phyloP scores from a whole-genome alignment of 2,888 invertebrate genomes.

The Cryptocheilus praepositus region DNA sequence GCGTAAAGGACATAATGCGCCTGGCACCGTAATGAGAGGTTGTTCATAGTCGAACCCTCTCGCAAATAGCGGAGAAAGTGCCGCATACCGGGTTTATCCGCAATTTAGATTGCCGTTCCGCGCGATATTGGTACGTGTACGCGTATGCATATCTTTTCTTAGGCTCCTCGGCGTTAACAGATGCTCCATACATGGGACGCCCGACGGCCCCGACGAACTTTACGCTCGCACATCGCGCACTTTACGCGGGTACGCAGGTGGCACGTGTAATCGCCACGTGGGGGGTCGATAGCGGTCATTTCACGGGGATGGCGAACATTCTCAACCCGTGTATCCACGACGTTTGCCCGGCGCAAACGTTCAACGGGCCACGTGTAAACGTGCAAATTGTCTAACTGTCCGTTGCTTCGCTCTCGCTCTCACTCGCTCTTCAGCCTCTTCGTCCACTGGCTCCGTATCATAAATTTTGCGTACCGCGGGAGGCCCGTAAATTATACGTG shows the following conservation, averaged over 20 bases:
- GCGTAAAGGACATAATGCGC: too few relatives aligned
- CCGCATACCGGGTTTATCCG: too few relatives aligned
- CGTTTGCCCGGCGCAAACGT: slow-evolving; percentile 42
- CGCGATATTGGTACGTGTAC: too few relatives aligned
- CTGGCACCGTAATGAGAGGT: too few relatives aligned
- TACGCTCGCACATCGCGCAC: slow-evolving; percentile 10
- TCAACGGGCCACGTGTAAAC: slow-evolving; percentile 25
- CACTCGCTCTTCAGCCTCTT: too few relatives aligned
- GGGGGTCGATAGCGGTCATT: slow-evolving; percentile 15
- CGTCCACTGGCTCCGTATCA: slow-evolving; percentile 7
- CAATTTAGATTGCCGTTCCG: too few relatives aligned
- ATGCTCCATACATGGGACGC: neutral
- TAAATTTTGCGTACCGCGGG: slow-evolving; percentile 31
- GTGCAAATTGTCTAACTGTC: slow-evolving; percentile 26
- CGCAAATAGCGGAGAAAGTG: too few relatives aligned
- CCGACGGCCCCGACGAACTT: slow-evolving; percentile 8
- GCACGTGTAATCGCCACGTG: slow-evolving; percentile 29
- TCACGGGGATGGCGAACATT: slow-evolving; percentile 19
- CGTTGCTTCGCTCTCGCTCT: neutral
- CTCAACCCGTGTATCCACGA: slow-evolving; percentile 32
- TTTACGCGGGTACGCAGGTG: slow-evolving; percentile 17
- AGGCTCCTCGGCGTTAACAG: too few relatives aligned
- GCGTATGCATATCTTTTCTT: too few relatives aligned
- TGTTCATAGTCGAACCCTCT: too few relatives aligned
- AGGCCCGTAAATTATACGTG: slow-evolving; percentile 28